Evolutionary conservation across 2,888 invertebrate genomes (phyloP), one percentile per base, ranked within the genome.

Genomic region (Plebejus argus): DNA sequence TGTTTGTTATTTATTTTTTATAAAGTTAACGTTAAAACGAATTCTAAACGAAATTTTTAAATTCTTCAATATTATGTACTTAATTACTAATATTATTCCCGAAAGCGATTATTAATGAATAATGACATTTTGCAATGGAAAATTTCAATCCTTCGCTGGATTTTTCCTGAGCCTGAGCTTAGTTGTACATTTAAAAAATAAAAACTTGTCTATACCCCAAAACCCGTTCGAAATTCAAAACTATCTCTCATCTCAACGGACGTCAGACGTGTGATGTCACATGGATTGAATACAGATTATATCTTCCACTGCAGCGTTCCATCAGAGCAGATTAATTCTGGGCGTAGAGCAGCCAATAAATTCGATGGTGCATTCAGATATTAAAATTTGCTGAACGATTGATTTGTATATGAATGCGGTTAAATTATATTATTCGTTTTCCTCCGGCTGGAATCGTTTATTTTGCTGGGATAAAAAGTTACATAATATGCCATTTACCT

Each of bases 261-360:
- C 70, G n/a, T 18, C 70, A 35, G 70, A 33, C 70, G n/a, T 18
- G 33, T 70, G 33, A 70, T 33, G 35, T 70, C 70, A 35, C 70
- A 66, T 6, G 33, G 4, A n/a, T n/a, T 35, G 70, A 70, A 70
- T 20, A 70, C 70, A 35, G 61, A 66, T 66, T 23, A 66, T 66
- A 66, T 66, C 61, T 66, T 70, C 35, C 15, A 35, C 70, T 35
- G 35, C 35, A 35, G 70, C 70, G 33, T 70, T 20, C 70, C 70
- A 70, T 70, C 70, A 70, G n/a, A 28, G 70, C 70, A 15, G 33
- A 70, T 70, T 70, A 70, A 70, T 70, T 66, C 61, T 0, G 61
- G 12, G 23, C 12, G 20, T 66, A 23, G 61, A 66, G 12, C 61
- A 23, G 61, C 23, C 23, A 66, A 66, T 28, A 66, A 12, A 66